Percentiles rank a stretch among this genome's conserved stretches.
phyloP scores from a whole-genome alignment of 2,888 invertebrate species.

The Hermodice carunculata region DNA sequence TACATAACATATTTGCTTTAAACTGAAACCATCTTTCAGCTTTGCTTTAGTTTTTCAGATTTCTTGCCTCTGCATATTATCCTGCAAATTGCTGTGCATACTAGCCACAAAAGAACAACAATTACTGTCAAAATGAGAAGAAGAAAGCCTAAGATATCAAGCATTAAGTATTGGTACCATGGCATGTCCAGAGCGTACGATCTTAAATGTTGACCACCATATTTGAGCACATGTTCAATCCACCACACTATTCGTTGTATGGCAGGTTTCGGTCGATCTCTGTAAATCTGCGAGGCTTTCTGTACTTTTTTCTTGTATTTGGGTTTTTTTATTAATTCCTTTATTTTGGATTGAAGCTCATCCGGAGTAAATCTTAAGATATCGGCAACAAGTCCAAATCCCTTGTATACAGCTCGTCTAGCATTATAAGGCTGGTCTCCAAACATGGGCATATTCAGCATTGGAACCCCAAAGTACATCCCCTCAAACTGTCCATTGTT shows the following conservation, averaged over 20 bases:
- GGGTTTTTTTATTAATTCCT: conserved; percentile 30
- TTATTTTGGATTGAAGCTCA: conserved; percentile 26
- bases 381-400: conserved; percentile 20
- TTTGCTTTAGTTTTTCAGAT: too few relatives aligned
- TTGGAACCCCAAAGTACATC: conserved; percentile 47
- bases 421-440: conserved; percentile 44
- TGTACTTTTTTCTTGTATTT: conserved; percentile 31
- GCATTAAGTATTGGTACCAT: conserved; percentile 41
- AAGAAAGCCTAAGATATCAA: conserved; percentile 33
- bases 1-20: too few relatives aligned
- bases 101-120: too few relatives aligned
- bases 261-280: conserved; percentile 29
- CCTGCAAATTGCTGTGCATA: too few relatives aligned
- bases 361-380: conserved; percentile 17
- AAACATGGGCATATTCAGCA: conserved; percentile 43
- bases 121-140: too few relatives aligned
- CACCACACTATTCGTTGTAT: conserved; percentile 43
- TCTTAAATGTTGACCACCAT: conserved; percentile 46
- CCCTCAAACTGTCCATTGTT: conserved; percentile 45
- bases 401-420: conserved; percentile 25
- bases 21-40: too few relatives aligned
- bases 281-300: conserved; percentile 35
- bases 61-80: too few relatives aligned
- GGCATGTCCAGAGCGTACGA: conserved; percentile 43
- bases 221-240: conserved; percentile 49